Base-by-base conservation (phyloP, 2,113 vertebrate species). In the Struthidea cinerea region DNA sequence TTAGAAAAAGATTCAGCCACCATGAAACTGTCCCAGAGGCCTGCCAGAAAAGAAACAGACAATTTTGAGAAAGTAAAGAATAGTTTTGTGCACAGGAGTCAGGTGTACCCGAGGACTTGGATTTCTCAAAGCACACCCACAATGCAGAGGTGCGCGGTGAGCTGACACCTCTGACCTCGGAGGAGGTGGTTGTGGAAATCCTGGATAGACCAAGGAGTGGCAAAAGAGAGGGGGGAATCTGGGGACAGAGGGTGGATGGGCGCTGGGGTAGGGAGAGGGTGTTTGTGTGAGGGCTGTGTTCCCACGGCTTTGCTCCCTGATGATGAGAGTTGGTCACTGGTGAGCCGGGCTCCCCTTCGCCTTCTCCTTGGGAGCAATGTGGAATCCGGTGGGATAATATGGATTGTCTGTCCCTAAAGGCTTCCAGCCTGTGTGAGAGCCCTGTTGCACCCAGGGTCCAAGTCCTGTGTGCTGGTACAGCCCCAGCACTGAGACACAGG, bases 71-170 rank as follows among this genome's bases (percentile, higher is more conserved):
- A 30, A 64, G 23, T 6, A 26, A 44, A 78, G 37, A 52, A 50
- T 28, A n/a, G 3, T 77, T 71, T 2, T 15, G 46, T 23, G 70
- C 52, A 32, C 6, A 5, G 16, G 26, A 89, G 15, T 18, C 42
- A 27, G 68, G 37, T 0, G 1, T 52, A 16, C 11, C 17, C 0
- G 0, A 69, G 61, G 41, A n/a, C 8, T 28, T 47, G 37, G 41
- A 26, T 47, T 70, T 50, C 70, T 32, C 23, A 20, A 28, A 59
- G 63, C 44, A 39, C n/a, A 15, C 16, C 46, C 64, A 32, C 7
- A 6, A 28, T 21, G 57, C 41, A 44, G 59, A 39, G 7, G 14
- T 65, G 63, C 50, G 16, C 22, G 1, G 0, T 17, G 64, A 71
- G 52, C 77, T 77, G 35, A 16, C 26, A 16, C 9, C 53, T 61